Evolutionary conservation across 2,888 invertebrate genomes (phyloP), one percentile per base, ranked within the genome.

Genomic region (Adelphocoris suturalis): DNA sequence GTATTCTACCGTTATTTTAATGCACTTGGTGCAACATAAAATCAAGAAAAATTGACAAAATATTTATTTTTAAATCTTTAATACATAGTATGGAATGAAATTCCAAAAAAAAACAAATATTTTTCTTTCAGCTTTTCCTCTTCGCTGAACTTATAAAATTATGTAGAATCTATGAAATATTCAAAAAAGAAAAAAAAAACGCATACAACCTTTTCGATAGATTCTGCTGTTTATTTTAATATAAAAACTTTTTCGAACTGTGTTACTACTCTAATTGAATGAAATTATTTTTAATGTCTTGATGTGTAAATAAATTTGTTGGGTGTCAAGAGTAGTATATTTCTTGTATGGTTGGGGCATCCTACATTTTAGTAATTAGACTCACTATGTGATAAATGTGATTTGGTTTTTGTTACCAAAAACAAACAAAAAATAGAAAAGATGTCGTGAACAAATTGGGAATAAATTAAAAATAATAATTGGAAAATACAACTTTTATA

Each of bases 381-480:
- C 81, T 78, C 37, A 81, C 82, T 76, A 82, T 89, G 89, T 89
- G 89, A 89, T 89, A 89, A 81, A 89, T 89, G 89, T 89, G 80
- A 89, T 61, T 80, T 47, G n/a, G n/a, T 28, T 88, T 87, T 55
- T 27, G 61, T 86, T 68, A 12, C 19, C 52, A 37, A 37, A n/a
- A n/a, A n/a, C n/a, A n/a, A 37, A 37, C 37, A 37, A 37, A 37
- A 2, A 37, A 37, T 37, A 37, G 37, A 37, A n/a, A n/a, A n/a
- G n/a, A n/a, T 47, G 14, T 27, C 27, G 80, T 76, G 37, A 84
- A 19, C 52, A 84, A 52, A 37, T n/a, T 46, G 27, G 84, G 52
- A 52, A 55, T 28, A 13, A 19, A 52, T 16, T n/a, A 27, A 46
- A 47, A 86, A 23, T 46, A 75, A 48, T 37, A 89, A 80, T 86